phyloP scores from a whole-genome alignment of 2,113 vertebrate species.

The Parotia lawesii region DNA sequence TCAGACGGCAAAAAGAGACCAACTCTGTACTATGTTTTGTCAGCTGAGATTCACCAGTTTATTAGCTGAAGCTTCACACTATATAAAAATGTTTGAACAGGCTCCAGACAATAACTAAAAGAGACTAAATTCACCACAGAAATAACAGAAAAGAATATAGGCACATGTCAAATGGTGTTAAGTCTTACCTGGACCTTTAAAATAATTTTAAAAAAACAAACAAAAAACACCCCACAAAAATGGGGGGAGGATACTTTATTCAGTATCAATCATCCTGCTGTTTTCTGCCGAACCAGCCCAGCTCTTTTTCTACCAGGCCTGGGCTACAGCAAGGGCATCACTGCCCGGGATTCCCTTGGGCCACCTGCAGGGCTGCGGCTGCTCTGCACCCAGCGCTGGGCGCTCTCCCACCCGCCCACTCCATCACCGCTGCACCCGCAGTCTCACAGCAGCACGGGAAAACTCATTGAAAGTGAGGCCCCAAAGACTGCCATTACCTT shows the following conservation, averaged over 20 bases:
- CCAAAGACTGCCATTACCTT: not conserved
- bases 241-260: not conserved
- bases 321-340: not conserved
- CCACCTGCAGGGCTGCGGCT: not conserved
- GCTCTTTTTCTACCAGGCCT: not conserved
- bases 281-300: rapidly evolving
- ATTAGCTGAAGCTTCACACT: not conserved
- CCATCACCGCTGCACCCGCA: not conserved
- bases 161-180: not conserved
- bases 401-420: rapidly evolving
- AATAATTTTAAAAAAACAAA: not conserved
- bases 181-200: not conserved
- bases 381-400: rapidly evolving
- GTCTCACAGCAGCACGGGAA: not conserved
- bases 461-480: not conserved
- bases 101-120: not conserved
- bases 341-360: rapidly evolving
- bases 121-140: not conserved
- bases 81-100: not conserved
- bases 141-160: not conserved
- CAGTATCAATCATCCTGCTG: not conserved
- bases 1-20: not conserved
- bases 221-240: not conserved
- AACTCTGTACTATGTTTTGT: not conserved
- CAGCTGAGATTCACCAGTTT: not conserved